phyloP scores from a whole-genome alignment of 2,113 vertebrate species.

The Anolis carolinensis region DNA sequence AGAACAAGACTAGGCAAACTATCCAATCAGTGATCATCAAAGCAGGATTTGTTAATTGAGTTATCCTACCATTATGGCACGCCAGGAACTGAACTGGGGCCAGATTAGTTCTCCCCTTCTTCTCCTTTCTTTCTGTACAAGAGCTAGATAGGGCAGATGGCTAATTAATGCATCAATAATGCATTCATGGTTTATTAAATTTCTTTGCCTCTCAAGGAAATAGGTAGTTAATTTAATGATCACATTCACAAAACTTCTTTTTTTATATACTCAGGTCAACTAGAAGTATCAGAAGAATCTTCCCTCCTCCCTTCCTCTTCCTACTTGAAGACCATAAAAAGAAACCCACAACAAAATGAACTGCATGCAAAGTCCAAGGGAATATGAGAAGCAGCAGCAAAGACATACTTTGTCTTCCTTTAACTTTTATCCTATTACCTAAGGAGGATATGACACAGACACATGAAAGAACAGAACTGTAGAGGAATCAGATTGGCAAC shows the following conservation, averaged over 20 bases:
- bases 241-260: not conserved
- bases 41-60: not conserved
- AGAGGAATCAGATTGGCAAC: not conserved
- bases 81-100: not conserved
- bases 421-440: not conserved
- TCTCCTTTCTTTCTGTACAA: not conserved
- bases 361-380: not conserved
- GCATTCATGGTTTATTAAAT: not conserved
- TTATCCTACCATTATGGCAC: conserved; percentile 19
- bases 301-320: not conserved
- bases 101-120: not conserved
- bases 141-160: conserved; percentile 1
- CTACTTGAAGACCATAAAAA: not conserved
- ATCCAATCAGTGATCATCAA: not conserved
- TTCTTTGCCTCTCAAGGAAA: not conserved
- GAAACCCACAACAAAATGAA: not conserved
- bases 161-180: conserved; percentile 2
- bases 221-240: not conserved
- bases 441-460: not conserved
- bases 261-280: not conserved
- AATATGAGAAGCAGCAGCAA: not conserved
- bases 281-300: not conserved
- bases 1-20: not conserved
- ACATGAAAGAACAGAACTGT: not conserved
- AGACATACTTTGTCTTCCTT: not conserved